Evolutionary conservation across 2,888 invertebrate genomes (phyloP), one percentile per base, ranked within the genome.

Genomic region (Macropis europaea): DNA sequence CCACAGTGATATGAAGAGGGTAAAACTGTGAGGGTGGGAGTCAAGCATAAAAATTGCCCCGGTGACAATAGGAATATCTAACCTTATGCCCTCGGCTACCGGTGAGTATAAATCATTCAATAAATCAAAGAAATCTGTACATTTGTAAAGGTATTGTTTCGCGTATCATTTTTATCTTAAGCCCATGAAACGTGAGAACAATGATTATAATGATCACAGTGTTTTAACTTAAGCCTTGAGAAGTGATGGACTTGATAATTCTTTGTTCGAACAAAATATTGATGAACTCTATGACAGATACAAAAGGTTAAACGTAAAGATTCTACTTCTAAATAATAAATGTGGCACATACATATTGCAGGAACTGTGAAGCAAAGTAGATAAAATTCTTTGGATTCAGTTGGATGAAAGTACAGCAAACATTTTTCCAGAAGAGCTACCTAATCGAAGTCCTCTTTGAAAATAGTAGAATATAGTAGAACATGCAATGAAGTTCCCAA

Each of bases 11-110:
- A 86, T 86, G 84, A 85, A 80, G 77, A 70, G 73, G 72, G 76
- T 74, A 72, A 76, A 67, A 52, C 77, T 81, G 78, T 82, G 75
- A 80, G 77, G 56, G 79, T 69, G 54, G 77, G 54, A 75, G 77
- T 76, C 59, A 68, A 66, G 72, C 72, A 70, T 68, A 77, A 80
- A 67, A 67, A 67, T 72, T 73, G 67, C 62, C 70, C 76, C 57
- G 76, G 70, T 70, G 73, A 74, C 48, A 73, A 81, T 75, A 82
- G 74, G 70, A 79, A 83, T 62, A 81, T 72, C 68, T 61, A 79
- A 82, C 84, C 86, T 78, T 82, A 87, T 88, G 88, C 88, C 88
- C 82, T 88, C 88, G 69, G 88, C 86, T 73, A 88, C 87, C 80
- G 86, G 88, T 88, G 75, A 3, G 83, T 75, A 60, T 38, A 13